A percentile compares a stretch with the other conserved stretches of the same genome.
These are phyloP conservation scores for Daphoenositta chrysoptera DNA, from an alignment of 2,113 vertebrate genomes.

Conservation along the genomic window DNA sequence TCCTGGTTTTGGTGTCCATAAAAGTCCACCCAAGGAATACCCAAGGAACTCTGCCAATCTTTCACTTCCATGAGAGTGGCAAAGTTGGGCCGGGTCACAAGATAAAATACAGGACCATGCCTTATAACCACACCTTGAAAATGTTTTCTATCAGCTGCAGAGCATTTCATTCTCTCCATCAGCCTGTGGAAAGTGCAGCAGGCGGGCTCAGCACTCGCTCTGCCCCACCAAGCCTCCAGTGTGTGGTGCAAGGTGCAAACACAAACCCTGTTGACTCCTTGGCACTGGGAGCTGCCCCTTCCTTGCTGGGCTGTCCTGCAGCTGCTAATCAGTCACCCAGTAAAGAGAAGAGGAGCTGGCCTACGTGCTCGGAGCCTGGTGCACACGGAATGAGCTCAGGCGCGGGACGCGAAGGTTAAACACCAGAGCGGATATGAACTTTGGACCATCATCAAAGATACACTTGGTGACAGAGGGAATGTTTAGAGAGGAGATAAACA, in stretches of 20 bases:
- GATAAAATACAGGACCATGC: neutral
- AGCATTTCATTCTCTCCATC: neutral
- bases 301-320: neutral
- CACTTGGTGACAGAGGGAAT: neutral
- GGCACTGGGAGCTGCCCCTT: neutral
- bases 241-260: neutral
- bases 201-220: neutral
- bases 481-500: constrained; percentile 62
- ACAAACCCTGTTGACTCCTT: neutral
- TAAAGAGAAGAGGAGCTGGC: neutral
- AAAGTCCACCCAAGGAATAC: neutral
- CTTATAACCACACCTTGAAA: neutral
- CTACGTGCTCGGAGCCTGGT: constrained; percentile 34
- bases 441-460: constrained; percentile 49
- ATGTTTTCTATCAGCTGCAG: neutral
- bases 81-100: neutral
- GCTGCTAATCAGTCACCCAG: constrained; percentile 6
- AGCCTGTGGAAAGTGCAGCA: rapidly evolving
- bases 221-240: neutral
- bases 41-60: neutral
- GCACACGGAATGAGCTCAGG: neutral
- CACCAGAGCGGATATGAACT: constrained; percentile 38
- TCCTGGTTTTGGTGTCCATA: neutral
- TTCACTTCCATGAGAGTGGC: neutral
- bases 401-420: neutral